Evolutionary conservation across 1,140 invertebrate species (phyloP), one percentile per base, ranked within the genome.

Genomic region (Asbolus verrucosus): DNA sequence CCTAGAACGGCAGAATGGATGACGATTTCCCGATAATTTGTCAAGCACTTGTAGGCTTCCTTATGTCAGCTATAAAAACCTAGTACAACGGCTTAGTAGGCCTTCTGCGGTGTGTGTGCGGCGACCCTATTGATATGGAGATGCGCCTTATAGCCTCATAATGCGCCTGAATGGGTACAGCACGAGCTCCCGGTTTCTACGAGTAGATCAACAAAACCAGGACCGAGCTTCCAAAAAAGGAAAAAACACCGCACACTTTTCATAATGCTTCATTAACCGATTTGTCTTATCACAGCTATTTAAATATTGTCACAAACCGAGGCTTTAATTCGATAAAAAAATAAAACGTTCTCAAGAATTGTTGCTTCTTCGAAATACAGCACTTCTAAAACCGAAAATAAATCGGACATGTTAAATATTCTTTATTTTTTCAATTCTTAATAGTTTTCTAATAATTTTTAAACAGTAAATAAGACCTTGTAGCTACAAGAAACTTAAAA

Each of bases 11-110:
- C 43, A 50, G 43, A 50, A 50, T 50, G 21, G 43, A 15, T 24
- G 43, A 50, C 43, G 43, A 50, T 50, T 50, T 50, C 46, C 46
- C 21, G 46, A 54, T 54, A 54, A 54, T 54, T 54, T 54, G 46
- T 54, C 46, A 54, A 54, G 46, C 46, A 54, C 46, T 54, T 54
- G 46, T 54, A 54, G 46, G 46, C 46, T 54, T 54, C 46, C 46
- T 54, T 54, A 54, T 54, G 46, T 31, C 46, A 21, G 46, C 46
- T 14, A 54, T 54, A 54, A 54, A 54, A 54, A 54, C 24, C 46
- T 54, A 54, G 24, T 54, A 54, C 46, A 54, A 54, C 46, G 46
- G 46, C 46, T 54, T 54, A 54, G 46, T 54, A 27, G 46, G 46
- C 46, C 46, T 54, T 54, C 46, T 54, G 46, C 46, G 46, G 46